These are phyloP conservation scores for Crocuta crocuta DNA, from an alignment of 2,113 vertebrate species.

Conservation along the genomic window DNA sequence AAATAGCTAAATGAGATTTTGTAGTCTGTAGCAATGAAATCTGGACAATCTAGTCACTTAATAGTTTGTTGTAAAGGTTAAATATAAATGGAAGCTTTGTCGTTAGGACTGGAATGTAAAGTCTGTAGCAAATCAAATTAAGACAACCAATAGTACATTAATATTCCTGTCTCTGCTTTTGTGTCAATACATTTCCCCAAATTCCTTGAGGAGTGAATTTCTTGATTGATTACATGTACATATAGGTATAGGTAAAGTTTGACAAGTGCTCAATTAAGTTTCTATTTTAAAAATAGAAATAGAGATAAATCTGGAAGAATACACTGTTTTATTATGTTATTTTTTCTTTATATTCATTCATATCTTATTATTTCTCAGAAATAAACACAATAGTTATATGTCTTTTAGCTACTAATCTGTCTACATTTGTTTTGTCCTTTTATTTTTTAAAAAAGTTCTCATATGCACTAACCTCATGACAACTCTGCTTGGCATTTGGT, in stretches of 20 bases:
- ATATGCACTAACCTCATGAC: background rate
- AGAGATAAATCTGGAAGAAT: conserved; percentile 4
- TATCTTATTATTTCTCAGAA: conserved; percentile 38
- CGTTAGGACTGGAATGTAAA: background rate
- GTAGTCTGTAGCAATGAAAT: background rate
- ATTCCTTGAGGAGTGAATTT: background rate
- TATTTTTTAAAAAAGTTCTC: background rate
- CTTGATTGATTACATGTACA: background rate
- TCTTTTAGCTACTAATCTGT: background rate
- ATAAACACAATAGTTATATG: background rate
- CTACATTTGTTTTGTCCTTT: background rate
- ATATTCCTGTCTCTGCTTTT: conserved; percentile 16
- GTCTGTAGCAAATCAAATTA: background rate
- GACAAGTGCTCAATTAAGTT: background rate
- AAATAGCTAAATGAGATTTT: background rate
- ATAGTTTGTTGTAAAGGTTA: conserved; percentile 27
- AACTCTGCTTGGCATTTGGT: background rate
- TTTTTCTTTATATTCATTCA: conserved; percentile 35
- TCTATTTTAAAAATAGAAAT: background rate
- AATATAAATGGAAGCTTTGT: background rate
- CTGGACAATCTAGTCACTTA: background rate
- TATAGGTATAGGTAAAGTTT: background rate
- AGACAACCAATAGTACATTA: background rate
- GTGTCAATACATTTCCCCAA: background rate
- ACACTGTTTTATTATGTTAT: background rate